phyloP scores from a whole-genome alignment of 37 sponge, comb jelly and placozoan genomes.

The Beroe forskalii region DNA sequence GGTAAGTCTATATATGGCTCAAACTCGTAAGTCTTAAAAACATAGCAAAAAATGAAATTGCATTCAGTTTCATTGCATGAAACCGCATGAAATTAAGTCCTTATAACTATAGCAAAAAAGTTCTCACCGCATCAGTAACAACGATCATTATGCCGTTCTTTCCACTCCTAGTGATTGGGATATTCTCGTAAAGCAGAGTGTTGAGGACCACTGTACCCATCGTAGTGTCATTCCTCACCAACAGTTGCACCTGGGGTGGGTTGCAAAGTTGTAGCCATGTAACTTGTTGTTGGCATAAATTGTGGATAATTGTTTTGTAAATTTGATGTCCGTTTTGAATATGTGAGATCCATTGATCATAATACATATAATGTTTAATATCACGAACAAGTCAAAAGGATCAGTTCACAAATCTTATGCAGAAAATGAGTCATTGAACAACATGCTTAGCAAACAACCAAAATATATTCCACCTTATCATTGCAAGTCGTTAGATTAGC shows the following conservation, averaged over 20 bases:
- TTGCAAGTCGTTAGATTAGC: conserved; percentile 42
- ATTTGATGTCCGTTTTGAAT: not conserved
- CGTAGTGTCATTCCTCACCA: conserved; percentile 48
- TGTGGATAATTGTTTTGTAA: not conserved
- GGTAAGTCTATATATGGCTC: too few species aligned
- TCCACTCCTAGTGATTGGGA: conserved; percentile 19
- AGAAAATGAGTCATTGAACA: too few species aligned
- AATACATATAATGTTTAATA: too few species aligned
- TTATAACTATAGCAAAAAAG: too few species aligned
- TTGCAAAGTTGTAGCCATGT: not conserved
- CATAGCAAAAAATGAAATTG: too few species aligned
- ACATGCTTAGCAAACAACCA: too few species aligned
- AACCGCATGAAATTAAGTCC: too few species aligned
- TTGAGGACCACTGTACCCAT: conserved; percentile 62
- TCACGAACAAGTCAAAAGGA: too few species aligned
- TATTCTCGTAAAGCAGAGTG: conserved; percentile 57
- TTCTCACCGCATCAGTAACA: conserved; percentile 6
- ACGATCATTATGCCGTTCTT: conserved; percentile 58
- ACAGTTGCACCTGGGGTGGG: conserved; percentile 14
- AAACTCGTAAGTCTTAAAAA: too few species aligned
- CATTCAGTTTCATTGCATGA: too few species aligned
- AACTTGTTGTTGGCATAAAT: not conserved
- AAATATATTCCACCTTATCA: conserved; percentile 44
- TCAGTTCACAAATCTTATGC: too few species aligned
- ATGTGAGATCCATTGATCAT: too few species aligned